Percentiles rank a stretch among this genome's conserved stretches.
Conservation (phyloP, 1,140 invertebrate species). For the Mactra quadrangularis region DNA sequence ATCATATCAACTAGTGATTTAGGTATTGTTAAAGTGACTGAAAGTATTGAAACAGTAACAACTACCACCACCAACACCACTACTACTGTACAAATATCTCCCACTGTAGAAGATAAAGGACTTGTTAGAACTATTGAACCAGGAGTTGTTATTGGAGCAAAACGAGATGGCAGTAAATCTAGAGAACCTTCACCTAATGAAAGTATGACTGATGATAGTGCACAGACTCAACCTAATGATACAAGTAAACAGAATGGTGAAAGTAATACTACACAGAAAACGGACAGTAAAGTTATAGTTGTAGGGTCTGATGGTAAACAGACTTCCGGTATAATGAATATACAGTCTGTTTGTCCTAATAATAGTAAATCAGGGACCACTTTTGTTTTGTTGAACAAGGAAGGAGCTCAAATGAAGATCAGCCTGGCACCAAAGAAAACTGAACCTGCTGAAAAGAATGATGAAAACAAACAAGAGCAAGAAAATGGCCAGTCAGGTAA, state of each 20-base stretch:
- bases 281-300: conserved; percentile 59
- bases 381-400: conserved; percentile 78
- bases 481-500: conserved; percentile 41
- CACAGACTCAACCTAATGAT: conserved; percentile 3
- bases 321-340: conserved; percentile 68
- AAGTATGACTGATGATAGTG: not conserved
- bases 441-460: conserved; percentile 43
- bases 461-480: conserved; percentile 44
- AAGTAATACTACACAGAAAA: conserved; percentile 8
- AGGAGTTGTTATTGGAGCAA: conserved; percentile 12
- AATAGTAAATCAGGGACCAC: conserved; percentile 66
- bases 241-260: conserved; percentile 16
- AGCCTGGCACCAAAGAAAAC: conserved; percentile 71
- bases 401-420: conserved; percentile 78
- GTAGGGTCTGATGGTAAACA: conserved; percentile 58
- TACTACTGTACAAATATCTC: conserved; percentile 28
- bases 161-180: conserved; percentile 12
- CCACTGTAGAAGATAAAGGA: conserved; percentile 24
- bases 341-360: conserved; percentile 68
- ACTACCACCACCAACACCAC: conserved; percentile 65
- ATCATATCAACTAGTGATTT: conserved; percentile 49
- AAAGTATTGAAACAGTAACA: conserved; percentile 67
- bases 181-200: conserved; percentile 38
- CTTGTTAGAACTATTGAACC: conserved; percentile 62
- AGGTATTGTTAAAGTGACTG: conserved; percentile 39